Evolutionary conservation across 2,888 invertebrate species (phyloP), one percentile per base, ranked within the genome.

Genomic region (Sisyra nigra): DNA sequence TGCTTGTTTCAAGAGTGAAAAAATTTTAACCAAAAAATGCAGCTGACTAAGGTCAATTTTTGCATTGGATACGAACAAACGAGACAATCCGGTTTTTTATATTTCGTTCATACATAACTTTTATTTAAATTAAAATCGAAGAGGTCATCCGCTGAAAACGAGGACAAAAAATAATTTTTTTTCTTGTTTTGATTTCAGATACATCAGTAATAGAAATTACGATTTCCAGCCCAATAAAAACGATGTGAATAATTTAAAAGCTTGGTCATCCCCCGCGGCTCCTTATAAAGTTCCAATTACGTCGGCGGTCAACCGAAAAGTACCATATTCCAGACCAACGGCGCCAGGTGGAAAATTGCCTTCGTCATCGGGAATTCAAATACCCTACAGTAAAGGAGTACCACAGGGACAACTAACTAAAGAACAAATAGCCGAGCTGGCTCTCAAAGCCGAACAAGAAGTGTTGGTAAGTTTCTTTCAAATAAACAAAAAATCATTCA

Each of bases 181-280:
- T 7, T 24, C 24, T 10, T 11, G 10, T 11, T 40, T 40, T 15
- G n/a, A 13, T 41, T 32, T 11, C 45, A 47, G 47, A 37, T 47
- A 41, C 35, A 45, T 47, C 30, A 47, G 45, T 41, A 41, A 47
- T 34, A 42, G 47, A 17, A 47, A 47, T 29, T 33, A 14, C 11
- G 34, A 41, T n/a, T 45, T 41, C 31, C 43, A 41, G 51, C 54
- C 48, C 15, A 48, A 17, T 40, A 46, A 57, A 37, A 70, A 72
- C 43, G 74, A 74, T 48, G 68, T 65, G 19, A 72, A 73, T 48
- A 76, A 75, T 48, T 68, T 77, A 50, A 69, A 72, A 49, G 56
- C 71, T 29, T 77, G 77, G 76, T 76, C 76, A 36, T 64, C 77
- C 42, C 73, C 37, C 2, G 11, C 29, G 10, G 8, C 14, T 6